Conservation (phyloP, 2,888 invertebrate genomes). For the Hirtodrosophila confusa region DNA sequence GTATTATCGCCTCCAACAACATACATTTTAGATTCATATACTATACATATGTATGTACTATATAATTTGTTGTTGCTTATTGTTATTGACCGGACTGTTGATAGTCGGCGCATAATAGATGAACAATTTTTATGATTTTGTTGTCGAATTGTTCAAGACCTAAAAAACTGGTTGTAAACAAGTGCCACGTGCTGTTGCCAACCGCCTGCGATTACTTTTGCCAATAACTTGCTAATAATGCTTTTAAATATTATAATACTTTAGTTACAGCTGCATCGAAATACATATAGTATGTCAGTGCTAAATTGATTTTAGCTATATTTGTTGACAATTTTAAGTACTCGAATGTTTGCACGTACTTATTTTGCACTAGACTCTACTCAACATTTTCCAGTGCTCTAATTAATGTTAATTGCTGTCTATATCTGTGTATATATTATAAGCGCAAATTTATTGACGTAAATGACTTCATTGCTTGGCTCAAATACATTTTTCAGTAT, state of each 20-base stretch:
- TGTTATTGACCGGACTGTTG: slow-evolving; percentile 36
- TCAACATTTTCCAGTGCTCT: slow-evolving; percentile 38
- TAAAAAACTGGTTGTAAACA: slow-evolving; percentile 34
- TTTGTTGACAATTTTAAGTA: slow-evolving; percentile 27
- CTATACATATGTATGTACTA: neutral
- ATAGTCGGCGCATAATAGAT: slow-evolving; percentile 36
- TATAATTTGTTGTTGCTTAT: slow-evolving; percentile 29
- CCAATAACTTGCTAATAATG: slow-evolving; percentile 52
- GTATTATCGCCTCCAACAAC: slow-evolving; percentile 17
- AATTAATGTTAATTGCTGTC: slow-evolving; percentile 67
- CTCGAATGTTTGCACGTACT: neutral
- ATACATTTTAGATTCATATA: neutral
- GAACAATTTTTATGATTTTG: slow-evolving; percentile 47
- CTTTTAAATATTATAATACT: slow-evolving; percentile 53
- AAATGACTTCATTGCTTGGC: slow-evolving; percentile 44
- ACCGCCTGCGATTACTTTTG: slow-evolving; percentile 18
- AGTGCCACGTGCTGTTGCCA: slow-evolving; percentile 43
- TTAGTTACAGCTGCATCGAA: slow-evolving; percentile 6
- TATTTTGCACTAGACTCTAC: slow-evolving; percentile 5
- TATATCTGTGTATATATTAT: slow-evolving; percentile 11
- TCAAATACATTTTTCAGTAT: slow-evolving; percentile 31
- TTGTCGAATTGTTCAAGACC: slow-evolving; percentile 40
- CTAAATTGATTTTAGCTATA: slow-evolving; percentile 45
- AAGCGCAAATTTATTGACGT: slow-evolving; percentile 38
- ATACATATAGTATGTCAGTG: slow-evolving; percentile 24